phyloP scores from a whole-genome alignment of 35 echinoderm and acorn worm species.

The Patiria miniata region DNA sequence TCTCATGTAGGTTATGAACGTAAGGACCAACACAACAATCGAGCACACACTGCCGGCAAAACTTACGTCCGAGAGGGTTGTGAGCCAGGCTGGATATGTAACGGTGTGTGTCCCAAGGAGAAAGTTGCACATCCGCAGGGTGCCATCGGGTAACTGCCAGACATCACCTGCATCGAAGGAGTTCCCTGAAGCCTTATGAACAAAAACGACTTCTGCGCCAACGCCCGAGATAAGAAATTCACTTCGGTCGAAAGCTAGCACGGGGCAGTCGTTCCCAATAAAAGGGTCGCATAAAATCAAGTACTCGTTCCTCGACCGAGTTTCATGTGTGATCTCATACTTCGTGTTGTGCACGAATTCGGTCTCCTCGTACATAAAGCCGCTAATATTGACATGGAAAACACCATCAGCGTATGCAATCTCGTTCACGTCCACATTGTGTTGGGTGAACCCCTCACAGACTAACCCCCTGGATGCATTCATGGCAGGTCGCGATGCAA shows the following conservation, averaged over 20 bases:
- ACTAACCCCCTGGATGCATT: not conserved
- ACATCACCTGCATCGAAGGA: not conserved
- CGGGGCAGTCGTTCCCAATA: not conserved
- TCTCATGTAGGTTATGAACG: not conserved
- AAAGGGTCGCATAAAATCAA: not conserved
- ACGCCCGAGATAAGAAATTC: not conserved
- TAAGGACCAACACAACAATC: not conserved
- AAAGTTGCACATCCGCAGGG: not conserved
- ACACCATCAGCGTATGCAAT: not conserved
- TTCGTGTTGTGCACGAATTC: not conserved
- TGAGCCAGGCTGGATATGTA: conserved; percentile 2
- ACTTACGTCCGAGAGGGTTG: not conserved
- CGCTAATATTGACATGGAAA: not conserved
- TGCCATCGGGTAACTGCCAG: not conserved
- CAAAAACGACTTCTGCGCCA: not conserved
- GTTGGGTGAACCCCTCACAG: not conserved
- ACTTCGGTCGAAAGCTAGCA: not conserved
- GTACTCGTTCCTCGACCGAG: too few relatives aligned
- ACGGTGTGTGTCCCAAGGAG: not conserved
- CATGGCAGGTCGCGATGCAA: not conserved
- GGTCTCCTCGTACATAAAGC: not conserved
- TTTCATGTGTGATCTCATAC: not conserved
- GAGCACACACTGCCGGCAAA: not conserved
- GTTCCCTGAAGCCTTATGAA: not conserved
- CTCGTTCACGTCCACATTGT: not conserved